phyloP scores from a whole-genome alignment of 2,113 vertebrate genomes.

The Rostratula benghalensis region DNA sequence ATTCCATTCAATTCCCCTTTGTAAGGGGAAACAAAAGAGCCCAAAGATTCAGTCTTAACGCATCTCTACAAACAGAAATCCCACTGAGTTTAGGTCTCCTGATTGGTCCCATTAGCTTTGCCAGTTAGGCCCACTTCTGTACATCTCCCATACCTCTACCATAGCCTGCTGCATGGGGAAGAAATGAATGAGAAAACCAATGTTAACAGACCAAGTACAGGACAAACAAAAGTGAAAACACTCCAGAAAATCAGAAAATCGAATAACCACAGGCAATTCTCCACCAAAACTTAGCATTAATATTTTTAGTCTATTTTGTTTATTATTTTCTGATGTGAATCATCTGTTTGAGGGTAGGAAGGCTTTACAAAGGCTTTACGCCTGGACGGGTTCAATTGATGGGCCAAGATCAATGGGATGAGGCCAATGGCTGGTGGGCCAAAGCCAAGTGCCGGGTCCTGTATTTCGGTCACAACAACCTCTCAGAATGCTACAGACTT shows the following conservation, averaged over 20 bases:
- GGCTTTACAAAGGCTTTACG: too few relatives aligned
- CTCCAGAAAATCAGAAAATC: slow-evolving; percentile 6
- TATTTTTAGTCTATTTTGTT: slow-evolving; percentile 46
- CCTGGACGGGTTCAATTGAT: too few relatives aligned
- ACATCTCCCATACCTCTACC: not conserved
- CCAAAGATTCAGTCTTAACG: not conserved
- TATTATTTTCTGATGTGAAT: not conserved
- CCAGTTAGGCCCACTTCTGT: not conserved
- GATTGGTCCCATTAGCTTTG: not conserved
- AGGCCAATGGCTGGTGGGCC: too few relatives aligned
- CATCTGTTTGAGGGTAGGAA: too few relatives aligned
- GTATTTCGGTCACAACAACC: too few relatives aligned
- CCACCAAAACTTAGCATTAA: slow-evolving; percentile 23
- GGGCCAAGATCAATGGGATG: too few relatives aligned
- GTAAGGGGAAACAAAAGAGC: not conserved
- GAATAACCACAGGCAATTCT: slow-evolving; percentile 37
- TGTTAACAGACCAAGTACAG: not conserved
- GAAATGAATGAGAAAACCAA: not conserved
- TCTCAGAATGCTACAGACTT: too few relatives aligned
- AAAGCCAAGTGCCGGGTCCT: too few relatives aligned
- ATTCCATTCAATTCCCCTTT: not conserved
- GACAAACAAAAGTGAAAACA: slow-evolving; percentile 10
- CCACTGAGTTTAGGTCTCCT: not conserved
- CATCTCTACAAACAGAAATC: not conserved
- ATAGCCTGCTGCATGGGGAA: not conserved